Evolutionary conservation across 2,888 invertebrate genomes (phyloP), one percentile per base, ranked within the genome.

Genomic region (Pseudeuparius sepicola): DNA sequence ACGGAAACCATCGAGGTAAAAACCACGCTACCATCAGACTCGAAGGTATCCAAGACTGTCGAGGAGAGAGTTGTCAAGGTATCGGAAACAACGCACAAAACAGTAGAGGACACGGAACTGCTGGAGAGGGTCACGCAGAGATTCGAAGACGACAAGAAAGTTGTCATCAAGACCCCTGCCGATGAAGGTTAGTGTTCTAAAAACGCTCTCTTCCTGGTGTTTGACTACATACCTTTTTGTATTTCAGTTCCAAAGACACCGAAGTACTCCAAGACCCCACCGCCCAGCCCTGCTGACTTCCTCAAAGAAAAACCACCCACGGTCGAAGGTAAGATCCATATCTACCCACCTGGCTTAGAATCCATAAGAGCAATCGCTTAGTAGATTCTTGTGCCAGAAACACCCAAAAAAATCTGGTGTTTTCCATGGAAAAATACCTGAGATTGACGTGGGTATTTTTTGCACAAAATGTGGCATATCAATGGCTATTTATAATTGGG

Each of bases 251-350:
- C 73, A 31, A 61, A 62, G 49, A 71, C 69, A 41, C 71, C 76
- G 36, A 74, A 71, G 54, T 69, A 74, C 50, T 73, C 75, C 20
- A 76, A 75, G 56, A 78, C 78, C 39, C 78, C 78, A 42, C 78
- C 78, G 31, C 78, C 78, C 4, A 78, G 78, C 47, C 78, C 78
- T 23, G 76, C 78, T 35, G 78, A 78, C 57, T 68, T 78, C 52
- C 67, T 65, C 41, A 51, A 63, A 10, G 40, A 40, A 35, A 48
- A 48, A 41, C 57, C 64, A 43, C 57, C 64, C 43, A 71, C 56
- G 51, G 49, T 68, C 55, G 44, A 63, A 59, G 62, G 64, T 64
- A 55, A 47, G 57, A 52, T 46, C 44, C 32, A 40, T 12, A 14
- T 23, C 24, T 34, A 27, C 10, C 32, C 15, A 16, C 23, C 9